Conservation (phyloP, 1,140 invertebrate genomes). For the Anoplolepis gracilipes region DNA sequence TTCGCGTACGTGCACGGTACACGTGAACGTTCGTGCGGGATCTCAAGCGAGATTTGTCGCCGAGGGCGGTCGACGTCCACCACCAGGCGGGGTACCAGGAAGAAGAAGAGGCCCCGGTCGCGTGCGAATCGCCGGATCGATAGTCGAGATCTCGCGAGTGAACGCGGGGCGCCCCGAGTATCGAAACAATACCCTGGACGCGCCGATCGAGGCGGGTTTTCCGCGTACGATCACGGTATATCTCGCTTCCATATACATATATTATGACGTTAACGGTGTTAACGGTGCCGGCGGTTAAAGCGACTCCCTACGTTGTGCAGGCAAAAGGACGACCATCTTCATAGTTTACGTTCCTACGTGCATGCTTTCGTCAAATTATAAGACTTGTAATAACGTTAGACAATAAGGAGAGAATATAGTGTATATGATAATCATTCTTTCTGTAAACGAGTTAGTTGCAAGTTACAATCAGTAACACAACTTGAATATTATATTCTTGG, state of each 20-base stretch:
- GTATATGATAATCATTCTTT: not conserved
- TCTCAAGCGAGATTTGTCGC: slow-evolving; percentile 50
- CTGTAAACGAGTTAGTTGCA: not conserved
- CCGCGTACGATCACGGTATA: slow-evolving; percentile 55
- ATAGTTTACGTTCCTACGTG: not conserved
- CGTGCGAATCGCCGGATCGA: slow-evolving; percentile 48
- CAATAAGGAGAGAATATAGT: not conserved
- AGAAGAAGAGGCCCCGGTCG: slow-evolving; percentile 56
- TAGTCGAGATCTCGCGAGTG: slow-evolving; percentile 65
- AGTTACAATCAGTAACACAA: not conserved
- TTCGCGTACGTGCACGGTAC: slow-evolving; percentile 60
- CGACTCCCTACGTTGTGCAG: slow-evolving; percentile 28
- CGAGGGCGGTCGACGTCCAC: slow-evolving; percentile 53
- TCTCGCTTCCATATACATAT: slow-evolving; percentile 46
- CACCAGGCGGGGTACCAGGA: slow-evolving; percentile 53
- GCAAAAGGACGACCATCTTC: not conserved
- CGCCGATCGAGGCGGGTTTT: slow-evolving; percentile 54
- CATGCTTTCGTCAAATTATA: not conserved
- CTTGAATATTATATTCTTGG: too few relatives aligned
- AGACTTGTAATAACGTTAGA: not conserved
- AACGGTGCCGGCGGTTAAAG: slow-evolving; percentile 58
- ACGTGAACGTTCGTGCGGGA: slow-evolving; percentile 50
- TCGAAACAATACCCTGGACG: slow-evolving; percentile 62
- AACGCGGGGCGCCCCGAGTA: slow-evolving; percentile 40
- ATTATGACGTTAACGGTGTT: slow-evolving; percentile 67